phyloP scores from a whole-genome alignment of 1,140 invertebrate species.

The Phthorimaea operculella region DNA sequence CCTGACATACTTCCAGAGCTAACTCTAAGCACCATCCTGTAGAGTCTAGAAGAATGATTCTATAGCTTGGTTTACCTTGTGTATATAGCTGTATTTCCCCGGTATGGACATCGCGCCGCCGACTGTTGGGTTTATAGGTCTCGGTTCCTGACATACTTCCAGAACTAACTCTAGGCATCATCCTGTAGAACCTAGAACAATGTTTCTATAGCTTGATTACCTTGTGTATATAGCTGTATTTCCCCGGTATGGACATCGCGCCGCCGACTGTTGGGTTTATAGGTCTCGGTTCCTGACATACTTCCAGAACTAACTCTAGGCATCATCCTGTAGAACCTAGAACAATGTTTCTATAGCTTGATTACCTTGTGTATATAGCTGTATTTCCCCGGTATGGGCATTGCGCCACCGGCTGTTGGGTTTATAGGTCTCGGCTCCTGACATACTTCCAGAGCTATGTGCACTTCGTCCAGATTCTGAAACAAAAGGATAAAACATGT shows the following conservation, averaged over 20 bases:
- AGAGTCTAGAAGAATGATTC: too few relatives aligned
- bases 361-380: slow-evolving; percentile 61
- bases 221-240: slow-evolving; percentile 67
- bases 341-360: too few relatives aligned
- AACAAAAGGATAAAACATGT: not conserved
- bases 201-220: too few relatives aligned
- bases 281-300: slow-evolving; percentile 84
- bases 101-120: slow-evolving; percentile 62
- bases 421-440: slow-evolving; percentile 78
- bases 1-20: slow-evolving; percentile 88
- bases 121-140: slow-evolving; percentile 65
- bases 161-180: too few relatives aligned
- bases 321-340: too few relatives aligned
- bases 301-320: slow-evolving; percentile 91
- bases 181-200: too few relatives aligned
- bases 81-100: slow-evolving; percentile 66
- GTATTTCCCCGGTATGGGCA: slow-evolving; percentile 70
- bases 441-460: slow-evolving; percentile 90
- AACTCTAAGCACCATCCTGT: too few relatives aligned
- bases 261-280: slow-evolving; percentile 43
- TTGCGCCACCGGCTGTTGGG: slow-evolving; percentile 33
- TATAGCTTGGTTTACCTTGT: too few relatives aligned
- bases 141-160: slow-evolving; percentile 88
- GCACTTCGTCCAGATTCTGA: slow-evolving; percentile 92
- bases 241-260: slow-evolving; percentile 67